Evolutionary conservation across 2,797 vertebrate species (phyloP), one percentile per base, ranked within the genome.

Genomic region (Argentina silus): DNA sequence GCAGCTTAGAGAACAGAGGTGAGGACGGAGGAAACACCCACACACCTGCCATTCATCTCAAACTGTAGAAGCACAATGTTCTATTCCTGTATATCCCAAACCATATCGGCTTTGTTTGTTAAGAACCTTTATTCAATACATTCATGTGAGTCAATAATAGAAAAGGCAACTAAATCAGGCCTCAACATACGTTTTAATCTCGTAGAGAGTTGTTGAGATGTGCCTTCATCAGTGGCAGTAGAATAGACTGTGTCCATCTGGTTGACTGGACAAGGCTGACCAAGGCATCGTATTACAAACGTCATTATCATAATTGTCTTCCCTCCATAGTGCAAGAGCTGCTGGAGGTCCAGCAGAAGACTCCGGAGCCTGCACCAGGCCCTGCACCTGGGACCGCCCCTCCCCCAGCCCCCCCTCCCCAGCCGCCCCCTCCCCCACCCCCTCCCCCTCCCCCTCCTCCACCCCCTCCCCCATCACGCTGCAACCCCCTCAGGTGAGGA

Each of bases 401-500:
- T 23, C 89, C 89, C 50, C 90, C 85, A 0, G 75, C 83, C 6
- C 87, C 92, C 47, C 87, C 70, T 14, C 93, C 92, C 0, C 92
- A 88, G 45, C 93, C 91, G 0, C 91, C 93, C 3, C 92, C 93
- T 0, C 92, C 93, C 0, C 92, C 92, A 0, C 91, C 92, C 0
- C 93, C 93, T 0, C 93, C 93, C 0, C 93, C 93, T 0, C 91
- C 91, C 0, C 93, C 92, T 0, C 93, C 93, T 0, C 93, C 93
- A 0, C 93, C 93, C 0, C 93, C 93, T 70, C 93, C 93, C 9
- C 89, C 92, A 0, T 92, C 93, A 1, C 93, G 94, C 78, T 94
- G 93, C 87, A 95, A 94, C 87, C 94, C 94, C 74, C 92, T 94
- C 87, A 95, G 93, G 94, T 94, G 85, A 89, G 87, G 47, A 66